Percentiles rank a stretch among this genome's conserved stretches.
phyloP scores from a whole-genome alignment of 2,797 vertebrate species.

The Pteronotus mesoamericanus region DNA sequence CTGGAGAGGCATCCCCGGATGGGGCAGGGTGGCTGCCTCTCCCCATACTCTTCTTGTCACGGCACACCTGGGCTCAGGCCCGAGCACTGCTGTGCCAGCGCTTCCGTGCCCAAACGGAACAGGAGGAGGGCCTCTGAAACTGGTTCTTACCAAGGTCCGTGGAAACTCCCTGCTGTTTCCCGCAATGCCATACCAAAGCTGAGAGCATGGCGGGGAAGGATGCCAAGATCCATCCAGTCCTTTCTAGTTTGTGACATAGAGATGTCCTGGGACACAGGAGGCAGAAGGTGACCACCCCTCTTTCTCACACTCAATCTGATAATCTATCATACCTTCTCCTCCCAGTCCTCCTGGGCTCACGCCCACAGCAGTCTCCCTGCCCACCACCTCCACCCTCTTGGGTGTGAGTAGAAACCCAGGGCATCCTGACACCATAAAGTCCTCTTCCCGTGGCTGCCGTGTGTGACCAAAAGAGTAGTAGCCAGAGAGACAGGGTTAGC shows the following conservation, averaged over 20 bases:
- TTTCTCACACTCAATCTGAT: not conserved
- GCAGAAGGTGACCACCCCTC: not conserved
- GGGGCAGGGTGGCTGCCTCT: too few relatives aligned
- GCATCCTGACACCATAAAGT: not conserved
- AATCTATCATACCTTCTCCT: not conserved
- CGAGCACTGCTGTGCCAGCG: not conserved
- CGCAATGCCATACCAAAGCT: not conserved
- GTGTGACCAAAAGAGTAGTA: not conserved
- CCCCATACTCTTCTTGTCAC: not conserved
- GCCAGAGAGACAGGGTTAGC: not conserved
- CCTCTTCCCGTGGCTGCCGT: not conserved
- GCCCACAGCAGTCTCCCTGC: not conserved
- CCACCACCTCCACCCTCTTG: not conserved
- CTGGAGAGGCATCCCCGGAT: rapidly evolving
- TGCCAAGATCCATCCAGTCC: not conserved
- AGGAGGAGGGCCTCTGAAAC: not conserved
- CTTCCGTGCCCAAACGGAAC: not conserved
- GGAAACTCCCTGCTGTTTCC: not conserved
- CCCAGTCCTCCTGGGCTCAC: not conserved
- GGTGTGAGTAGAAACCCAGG: not conserved
- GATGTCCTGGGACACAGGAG: not conserved
- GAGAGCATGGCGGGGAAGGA: not conserved
- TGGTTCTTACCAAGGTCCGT: not conserved
- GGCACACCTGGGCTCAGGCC: not conserved
- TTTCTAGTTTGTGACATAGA: not conserved